A percentile compares a stretch with the other conserved stretches of the same genome.
phyloP scores from a whole-genome alignment of 2,888 invertebrate genomes.

The Heliconius charithonia region DNA sequence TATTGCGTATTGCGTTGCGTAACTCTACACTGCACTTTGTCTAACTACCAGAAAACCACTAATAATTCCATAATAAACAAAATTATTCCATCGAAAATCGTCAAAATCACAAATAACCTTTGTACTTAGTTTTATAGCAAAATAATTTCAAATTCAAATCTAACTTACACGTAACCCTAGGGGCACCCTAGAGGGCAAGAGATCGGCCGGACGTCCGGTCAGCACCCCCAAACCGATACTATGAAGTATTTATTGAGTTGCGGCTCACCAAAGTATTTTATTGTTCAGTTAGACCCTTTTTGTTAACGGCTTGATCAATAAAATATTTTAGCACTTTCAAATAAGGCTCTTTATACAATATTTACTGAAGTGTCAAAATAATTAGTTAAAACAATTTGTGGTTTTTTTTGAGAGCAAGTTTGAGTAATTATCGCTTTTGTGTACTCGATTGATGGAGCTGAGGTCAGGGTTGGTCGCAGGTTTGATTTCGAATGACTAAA shows the following conservation, averaged over 20 bases:
- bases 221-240: constrained; percentile 79
- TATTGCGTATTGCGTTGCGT: neutral
- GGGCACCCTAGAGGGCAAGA: constrained; percentile 68
- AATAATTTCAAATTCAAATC: constrained; percentile 54
- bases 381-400: constrained; percentile 66
- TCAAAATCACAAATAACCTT: neutral
- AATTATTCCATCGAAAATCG: neutral
- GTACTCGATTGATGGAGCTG: constrained; percentile 16
- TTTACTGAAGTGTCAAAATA: constrained; percentile 67
- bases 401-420: constrained; percentile 34
- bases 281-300: constrained; percentile 77
- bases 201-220: constrained; percentile 80
- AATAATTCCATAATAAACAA: neutral
- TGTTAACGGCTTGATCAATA: constrained; percentile 51
- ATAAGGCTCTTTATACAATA: constrained; percentile 51
- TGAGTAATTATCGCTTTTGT: constrained; percentile 36
- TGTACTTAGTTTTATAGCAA: constrained; percentile 9
- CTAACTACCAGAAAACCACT: neutral
- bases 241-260: constrained; percentile 84
- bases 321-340: constrained; percentile 47
- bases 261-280: constrained; percentile 81
- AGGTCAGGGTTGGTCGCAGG: constrained; percentile 8
- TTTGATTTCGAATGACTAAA: constrained; percentile 11
- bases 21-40: neutral
- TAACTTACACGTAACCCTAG: constrained; percentile 54